Conservation (phyloP, 1,140 invertebrate genomes). For the Drosophila oshimai region DNA sequence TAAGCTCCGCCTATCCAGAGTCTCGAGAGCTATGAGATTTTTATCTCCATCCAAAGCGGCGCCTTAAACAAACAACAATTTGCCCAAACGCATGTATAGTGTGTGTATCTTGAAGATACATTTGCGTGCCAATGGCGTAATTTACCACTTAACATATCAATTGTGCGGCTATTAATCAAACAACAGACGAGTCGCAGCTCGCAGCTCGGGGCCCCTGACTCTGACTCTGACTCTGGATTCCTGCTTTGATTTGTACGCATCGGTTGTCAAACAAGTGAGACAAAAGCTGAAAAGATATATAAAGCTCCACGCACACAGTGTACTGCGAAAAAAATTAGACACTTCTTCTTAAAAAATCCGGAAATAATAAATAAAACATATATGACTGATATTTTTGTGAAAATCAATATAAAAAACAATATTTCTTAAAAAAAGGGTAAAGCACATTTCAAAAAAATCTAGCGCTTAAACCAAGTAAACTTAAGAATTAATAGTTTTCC, state of each 20-base stretch:
- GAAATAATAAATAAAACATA: no score
- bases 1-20: conserved; percentile 42
- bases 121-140: conserved; percentile 80
- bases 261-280: conserved; percentile 78
- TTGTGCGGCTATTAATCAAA: conserved; percentile 80
- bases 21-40: conserved; percentile 15
- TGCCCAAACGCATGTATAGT: conserved; percentile 41
- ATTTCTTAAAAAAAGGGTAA: no score
- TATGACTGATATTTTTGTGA: no score
- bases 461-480: no score
- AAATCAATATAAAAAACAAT: no score
- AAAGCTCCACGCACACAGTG: conserved; percentile 18
- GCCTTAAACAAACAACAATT: conserved; percentile 77
- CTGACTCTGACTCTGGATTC: conserved; percentile 49
- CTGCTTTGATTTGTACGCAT: conserved; percentile 80
- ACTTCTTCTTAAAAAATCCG: no score
- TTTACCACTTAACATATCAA: conserved; percentile 81
- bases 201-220: conserved; percentile 17
- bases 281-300: conserved; percentile 42
- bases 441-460: no score
- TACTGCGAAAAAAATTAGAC: background rate
- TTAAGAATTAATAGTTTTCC: no score
- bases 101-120: conserved; percentile 54
- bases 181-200: conserved; percentile 34
- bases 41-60: conserved; percentile 58